phyloP scores from a whole-genome alignment of 2,113 vertebrate species.

The Hemiscyllium ocellatum region DNA sequence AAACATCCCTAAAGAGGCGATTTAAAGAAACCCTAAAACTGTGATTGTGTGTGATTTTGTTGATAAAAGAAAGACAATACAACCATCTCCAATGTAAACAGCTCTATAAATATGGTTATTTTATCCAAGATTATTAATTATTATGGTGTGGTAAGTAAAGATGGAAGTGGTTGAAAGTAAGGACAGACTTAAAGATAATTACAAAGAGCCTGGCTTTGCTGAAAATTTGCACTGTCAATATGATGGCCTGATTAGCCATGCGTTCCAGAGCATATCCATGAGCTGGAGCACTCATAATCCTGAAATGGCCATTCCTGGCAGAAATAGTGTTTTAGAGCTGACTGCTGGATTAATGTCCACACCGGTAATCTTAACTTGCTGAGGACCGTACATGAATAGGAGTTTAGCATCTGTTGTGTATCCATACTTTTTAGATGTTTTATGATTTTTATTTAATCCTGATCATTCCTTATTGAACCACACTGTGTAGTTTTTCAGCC shows the following conservation, averaged over 20 bases:
- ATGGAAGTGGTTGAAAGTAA: neutral
- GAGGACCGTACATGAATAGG: neutral
- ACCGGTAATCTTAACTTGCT: neutral
- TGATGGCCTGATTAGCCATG: neutral
- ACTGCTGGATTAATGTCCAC: neutral
- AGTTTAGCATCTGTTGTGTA: neutral
- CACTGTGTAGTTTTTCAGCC: neutral
- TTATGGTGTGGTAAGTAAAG: neutral
- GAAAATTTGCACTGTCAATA: neutral
- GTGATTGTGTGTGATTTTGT: neutral
- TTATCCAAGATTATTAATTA: neutral
- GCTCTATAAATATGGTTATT: neutral
- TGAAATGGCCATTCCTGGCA: neutral
- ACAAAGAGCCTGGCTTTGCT: neutral
- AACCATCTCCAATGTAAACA: neutral
- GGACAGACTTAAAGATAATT: neutral
- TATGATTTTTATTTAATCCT: neutral
- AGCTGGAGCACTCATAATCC: neutral
- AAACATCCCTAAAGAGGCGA: neutral
- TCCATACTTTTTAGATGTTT: neutral
- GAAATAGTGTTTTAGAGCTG: neutral
- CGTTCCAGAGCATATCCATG: conserved; percentile 21
- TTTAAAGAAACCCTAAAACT: neutral
- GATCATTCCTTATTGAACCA: neutral
- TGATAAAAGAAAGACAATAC: neutral